Evolutionary conservation across 1,140 invertebrate species (phyloP).

Genomic region (Dendrolimus punctatus): DNA sequence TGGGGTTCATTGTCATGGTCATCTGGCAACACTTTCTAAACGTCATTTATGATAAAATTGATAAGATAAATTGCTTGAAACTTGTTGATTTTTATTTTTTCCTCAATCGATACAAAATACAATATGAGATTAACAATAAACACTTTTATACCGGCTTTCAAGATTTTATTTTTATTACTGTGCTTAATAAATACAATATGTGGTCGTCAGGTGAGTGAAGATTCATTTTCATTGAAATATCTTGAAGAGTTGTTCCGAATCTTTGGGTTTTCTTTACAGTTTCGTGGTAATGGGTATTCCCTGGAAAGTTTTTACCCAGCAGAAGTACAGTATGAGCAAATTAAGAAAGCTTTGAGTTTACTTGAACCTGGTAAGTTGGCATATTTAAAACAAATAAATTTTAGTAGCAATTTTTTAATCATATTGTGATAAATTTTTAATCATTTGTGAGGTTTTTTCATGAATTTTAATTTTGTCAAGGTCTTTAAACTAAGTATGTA

Average conservation of each 20-base stretch:
- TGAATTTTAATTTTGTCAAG: no score
- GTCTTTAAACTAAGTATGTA: no score
- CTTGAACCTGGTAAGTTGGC: slow-evolving; percentile 39
- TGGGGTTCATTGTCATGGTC: no score
- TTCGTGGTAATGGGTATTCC: slow-evolving; percentile 15
- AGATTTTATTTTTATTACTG: slow-evolving; percentile 14
- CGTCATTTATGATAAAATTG: slow-evolving; percentile 24
- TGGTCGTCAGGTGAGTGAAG: slow-evolving; percentile 33
- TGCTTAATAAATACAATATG: slow-evolving; percentile 25
- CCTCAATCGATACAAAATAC: background rate
- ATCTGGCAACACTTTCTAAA: no score
- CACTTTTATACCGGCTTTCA: slow-evolving; percentile 6
- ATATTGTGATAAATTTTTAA: no score
- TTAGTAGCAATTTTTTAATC: no score
- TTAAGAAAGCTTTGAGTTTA: slow-evolving; percentile 38
- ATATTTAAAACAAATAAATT: no score
- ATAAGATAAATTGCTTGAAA: slow-evolving; percentile 19
- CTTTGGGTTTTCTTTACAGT: slow-evolving; percentile 15
- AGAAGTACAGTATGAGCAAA: slow-evolving; percentile 25
- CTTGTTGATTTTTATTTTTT: slow-evolving; percentile 31
- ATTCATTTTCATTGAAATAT: slow-evolving; percentile 6
- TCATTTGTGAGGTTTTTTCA: no score
- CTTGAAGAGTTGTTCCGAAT: background rate
- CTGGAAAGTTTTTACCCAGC: slow-evolving; percentile 29
- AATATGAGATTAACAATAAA: slow-evolving; percentile 5